Base-by-base conservation (phyloP, 2,888 invertebrate genomes). In the Ochropleura plecta region DNA sequence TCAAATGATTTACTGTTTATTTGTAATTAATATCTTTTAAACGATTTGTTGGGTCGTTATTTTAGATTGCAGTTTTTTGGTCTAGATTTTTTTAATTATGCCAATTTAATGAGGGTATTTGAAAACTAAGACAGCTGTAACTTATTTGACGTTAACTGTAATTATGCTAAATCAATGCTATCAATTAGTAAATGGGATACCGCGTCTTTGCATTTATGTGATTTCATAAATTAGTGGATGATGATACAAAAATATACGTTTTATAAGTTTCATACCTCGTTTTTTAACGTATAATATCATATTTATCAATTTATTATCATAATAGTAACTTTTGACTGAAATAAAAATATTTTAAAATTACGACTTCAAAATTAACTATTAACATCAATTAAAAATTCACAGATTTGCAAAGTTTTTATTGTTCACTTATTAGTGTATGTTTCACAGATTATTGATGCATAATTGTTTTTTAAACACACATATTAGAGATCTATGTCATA, bases 1-100 rank as follows among this genome's bases (percentile, higher is more conserved):
- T 84, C 70, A 78, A 76, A 82, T 93, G 92, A 95, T 94, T 94
- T 93, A 95, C 86, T 92, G 91, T 90, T 92, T 85, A 91, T 90
- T 91, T 90, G 90, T 91, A 91, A 92, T 93, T 92, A 86, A 92
- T 91, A 91, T 86, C 83, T 83, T 86, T 85, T 91, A 91, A 90
- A 90, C 87, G 82, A 87, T 89, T 88, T 86, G 84, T 59, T 84
- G 81, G 73, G 76, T 73, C 67, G 60, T 73, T 74, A 84, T 76
- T 81, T 71, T 70, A 76, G 70, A 82, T 78, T 76, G 80, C 70
- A 44, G 20, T 60, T 75, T 80, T 83, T 74, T 71, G 64, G 7
- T 75, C 84, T 83, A 82, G 73, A 73, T 78, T 79, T 81, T 78
- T 72, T 79, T 73, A 59, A 82, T 78, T 57, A 68, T 44, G 73